Evolutionary conservation across 1,140 invertebrate genomes (phyloP), one percentile per base, ranked within the genome.

Genomic region (Orius insidiosus): DNA sequence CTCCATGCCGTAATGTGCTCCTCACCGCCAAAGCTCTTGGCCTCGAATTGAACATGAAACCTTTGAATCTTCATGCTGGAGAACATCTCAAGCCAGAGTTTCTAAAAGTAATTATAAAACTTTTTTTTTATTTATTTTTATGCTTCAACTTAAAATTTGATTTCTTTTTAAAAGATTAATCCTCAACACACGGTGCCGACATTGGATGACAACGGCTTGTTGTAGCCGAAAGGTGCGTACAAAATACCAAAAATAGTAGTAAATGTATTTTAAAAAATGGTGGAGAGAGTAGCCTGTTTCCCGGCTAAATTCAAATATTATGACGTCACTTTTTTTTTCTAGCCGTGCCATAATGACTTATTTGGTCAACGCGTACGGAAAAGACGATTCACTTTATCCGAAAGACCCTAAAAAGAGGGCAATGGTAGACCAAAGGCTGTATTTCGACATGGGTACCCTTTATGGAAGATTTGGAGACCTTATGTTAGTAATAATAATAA

Each of bases 311-410:
- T 33, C 32, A 6, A 33, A 33, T 33, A 33, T 33, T n/a, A 33
- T 7, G n/a, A 33, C 6, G 32, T 45, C 10, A 45, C 31, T 8
- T 37, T 31, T 48, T 14, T 49, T 24, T 49, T 58, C 14, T 46
- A 69, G 78, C 54, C 77, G 76, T 47, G 79, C 80, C 35, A 78
- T 85, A 52, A 72, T 73, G 52, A 63, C 68, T 30, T 87, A 85
- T 59, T 58, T 82, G 50, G 70, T 63, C 1, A 73, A 76, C 50
- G 68, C 80, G 47, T 85, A 83, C 56, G 75, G 66, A 19, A 76
- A 78, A 54, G 67, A 74, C 52, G 72, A 70, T 54, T 62, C 60
- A 4, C 59, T 81, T 13, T 82, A 80, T 59, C 52, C 52, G 10
- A 74, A 72, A 55, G 71, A 77, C 49, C 64, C 71, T 1, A 72